Evolutionary conservation across 2,797 vertebrate genomes (phyloP).

Genomic region (Craterocephalus amniculus): DNA sequence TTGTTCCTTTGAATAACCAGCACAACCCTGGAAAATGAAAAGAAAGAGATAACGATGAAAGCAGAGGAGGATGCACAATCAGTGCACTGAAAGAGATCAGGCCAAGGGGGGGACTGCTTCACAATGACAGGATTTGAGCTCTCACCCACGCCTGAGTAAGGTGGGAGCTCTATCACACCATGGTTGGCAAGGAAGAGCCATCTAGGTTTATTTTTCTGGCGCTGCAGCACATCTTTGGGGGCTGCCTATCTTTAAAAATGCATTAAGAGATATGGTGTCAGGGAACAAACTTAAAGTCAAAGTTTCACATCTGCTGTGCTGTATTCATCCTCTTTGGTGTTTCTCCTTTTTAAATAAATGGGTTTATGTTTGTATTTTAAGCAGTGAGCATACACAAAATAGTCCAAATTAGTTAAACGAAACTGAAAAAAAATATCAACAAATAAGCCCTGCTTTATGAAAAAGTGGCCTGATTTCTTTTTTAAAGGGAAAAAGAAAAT

Average conservation of each 20-base stretch:
- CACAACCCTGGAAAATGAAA: neutral
- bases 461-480: too few relatives aligned
- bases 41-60: neutral
- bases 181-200: neutral
- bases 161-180: neutral
- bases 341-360: neutral
- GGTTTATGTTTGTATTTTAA: neutral
- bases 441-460: neutral
- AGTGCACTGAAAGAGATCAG: neutral
- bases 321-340: neutral
- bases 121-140: slow-evolving; percentile 5
- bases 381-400: neutral
- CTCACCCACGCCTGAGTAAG: neutral
- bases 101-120: neutral
- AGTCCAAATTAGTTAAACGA: neutral
- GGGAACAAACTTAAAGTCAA: neutral
- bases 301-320: neutral
- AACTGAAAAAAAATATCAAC: neutral
- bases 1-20: neutral
- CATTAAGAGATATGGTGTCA: neutral
- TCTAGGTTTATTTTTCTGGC: neutral
- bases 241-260: neutral
- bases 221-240: neutral
- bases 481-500: too few relatives aligned
- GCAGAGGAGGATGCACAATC: slow-evolving; percentile 3